Evolutionary conservation across 2,113 vertebrate genomes (phyloP).

Genomic region (Nycticryphes semicollaris): DNA sequence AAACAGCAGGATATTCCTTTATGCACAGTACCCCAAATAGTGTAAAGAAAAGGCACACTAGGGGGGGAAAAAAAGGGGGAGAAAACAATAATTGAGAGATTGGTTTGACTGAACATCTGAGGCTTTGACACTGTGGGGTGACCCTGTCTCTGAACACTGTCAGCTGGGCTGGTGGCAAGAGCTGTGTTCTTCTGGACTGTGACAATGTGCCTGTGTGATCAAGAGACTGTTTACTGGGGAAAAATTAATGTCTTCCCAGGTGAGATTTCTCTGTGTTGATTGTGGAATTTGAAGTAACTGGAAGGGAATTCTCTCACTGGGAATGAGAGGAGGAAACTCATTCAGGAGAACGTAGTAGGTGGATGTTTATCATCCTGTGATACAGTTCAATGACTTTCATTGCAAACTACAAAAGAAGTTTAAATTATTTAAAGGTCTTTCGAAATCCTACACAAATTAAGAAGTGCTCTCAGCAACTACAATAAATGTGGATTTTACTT

Average conservation of each 20-base stretch:
- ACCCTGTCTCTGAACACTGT: neutral
- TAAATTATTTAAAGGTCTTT: slow-evolving; percentile 5
- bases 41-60: neutral
- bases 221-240: neutral
- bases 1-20: neutral
- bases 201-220: neutral
- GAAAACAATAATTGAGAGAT: neutral
- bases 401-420: neutral
- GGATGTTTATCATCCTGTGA: neutral
- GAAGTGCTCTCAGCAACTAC: neutral
- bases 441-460: neutral
- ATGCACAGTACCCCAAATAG: neutral
- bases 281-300: neutral
- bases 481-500: slow-evolving; percentile 4
- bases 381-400: neutral
- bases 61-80: fast-evolving
- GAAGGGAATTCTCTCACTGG: neutral
- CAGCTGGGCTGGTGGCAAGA: neutral
- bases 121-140: neutral
- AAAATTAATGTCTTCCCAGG: neutral
- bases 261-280: neutral
- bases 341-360: neutral
- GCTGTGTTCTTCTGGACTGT: neutral
- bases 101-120: neutral
- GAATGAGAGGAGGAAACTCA: neutral